Evolutionary conservation across 2,888 invertebrate species (phyloP), one percentile per base, ranked within the genome.

Genomic region (Embidobia sp.): DNA sequence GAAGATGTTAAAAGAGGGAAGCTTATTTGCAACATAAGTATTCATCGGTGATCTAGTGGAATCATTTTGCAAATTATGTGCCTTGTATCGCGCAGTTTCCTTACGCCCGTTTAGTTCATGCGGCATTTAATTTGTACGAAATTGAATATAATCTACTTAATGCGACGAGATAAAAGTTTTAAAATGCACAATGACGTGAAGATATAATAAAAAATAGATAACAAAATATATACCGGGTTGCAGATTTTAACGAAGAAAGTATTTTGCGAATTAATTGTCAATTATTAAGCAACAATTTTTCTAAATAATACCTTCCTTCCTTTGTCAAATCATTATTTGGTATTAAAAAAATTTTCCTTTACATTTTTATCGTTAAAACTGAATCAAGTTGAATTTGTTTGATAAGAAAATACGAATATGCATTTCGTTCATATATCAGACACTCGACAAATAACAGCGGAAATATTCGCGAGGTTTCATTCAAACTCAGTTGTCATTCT

Each of bases 111-210:
- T 19, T 33, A 1, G 18, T 31, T 33, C 42, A 2, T 11, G 33
- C 3, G 19, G 11, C 33, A 49, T 49, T 49, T 49, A 49, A 49
- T 49, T 49, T 31, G 33, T 33, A 49, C 19, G 33, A 33, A 3
- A 29, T 6, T 11, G 10, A 42, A 42, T 7, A 10, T 15, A n/a
- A 42, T 42, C 42, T 10, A n/a, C 19, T 10, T 10, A 19, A 42
- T 42, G 18, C 42, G 6, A 3, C 42, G 16, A 37, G 42, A 10
- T 42, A 42, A 19, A 18, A 37, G 42, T 7, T n/a, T n/a, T 19
- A 19, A 8, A 29, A 29, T 29, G 22, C 6, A 6, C 3, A 29
- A 29, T n/a, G 8, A 5, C 2, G 6, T 5, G 42, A 19, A 16
- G 16, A 16, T 3, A 7, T 8, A 37, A 7, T 37, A 16, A 1